Percentiles rank a stretch among this genome's conserved stretches.
phyloP scores from a whole-genome alignment of 2,888 invertebrate species.

The Nomada fucata region DNA sequence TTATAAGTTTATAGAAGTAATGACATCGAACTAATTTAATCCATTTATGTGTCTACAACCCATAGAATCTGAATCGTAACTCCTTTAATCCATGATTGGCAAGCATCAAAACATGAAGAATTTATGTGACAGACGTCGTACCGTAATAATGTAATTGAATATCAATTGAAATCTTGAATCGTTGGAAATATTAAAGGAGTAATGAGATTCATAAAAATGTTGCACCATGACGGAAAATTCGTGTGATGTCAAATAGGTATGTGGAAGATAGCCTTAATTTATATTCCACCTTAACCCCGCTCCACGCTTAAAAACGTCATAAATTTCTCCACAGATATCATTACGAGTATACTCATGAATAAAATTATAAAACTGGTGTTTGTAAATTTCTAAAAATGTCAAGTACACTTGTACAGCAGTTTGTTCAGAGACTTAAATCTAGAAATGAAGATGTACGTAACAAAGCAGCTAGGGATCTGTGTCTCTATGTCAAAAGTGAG shows the following conservation, averaged over 20 bases:
- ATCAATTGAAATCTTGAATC: slow-evolving; percentile 2
- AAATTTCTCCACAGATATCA: slow-evolving; percentile 13
- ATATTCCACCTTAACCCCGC: background rate
- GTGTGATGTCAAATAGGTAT: slow-evolving; percentile 57
- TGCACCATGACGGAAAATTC: slow-evolving; percentile 16
- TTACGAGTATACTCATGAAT: slow-evolving; percentile 9
- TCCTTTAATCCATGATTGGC: background rate
- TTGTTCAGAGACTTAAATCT: slow-evolving; percentile 95
- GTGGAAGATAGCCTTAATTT: background rate
- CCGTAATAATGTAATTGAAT: slow-evolving; percentile 15
- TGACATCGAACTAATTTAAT: slow-evolving; percentile 7
- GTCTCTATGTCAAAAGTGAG: slow-evolving; percentile 96
- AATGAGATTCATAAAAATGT: slow-evolving; percentile 13
- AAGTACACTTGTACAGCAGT: slow-evolving; percentile 89
- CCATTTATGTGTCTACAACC: background rate
- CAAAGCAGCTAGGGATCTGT: slow-evolving; percentile 95
- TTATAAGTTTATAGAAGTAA: slow-evolving; percentile 28
- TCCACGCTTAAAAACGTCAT: background rate
- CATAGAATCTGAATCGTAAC: background rate
- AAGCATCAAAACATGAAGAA: slow-evolving; percentile 35
- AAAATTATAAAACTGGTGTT: background rate
- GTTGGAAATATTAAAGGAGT: background rate
- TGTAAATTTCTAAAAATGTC: slow-evolving; percentile 83
- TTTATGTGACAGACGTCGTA: slow-evolving; percentile 33
- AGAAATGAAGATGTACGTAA: slow-evolving; percentile 93